phyloP scores from a whole-genome alignment of 2,888 invertebrate species.

The Dasysyrphus albostriatus region DNA sequence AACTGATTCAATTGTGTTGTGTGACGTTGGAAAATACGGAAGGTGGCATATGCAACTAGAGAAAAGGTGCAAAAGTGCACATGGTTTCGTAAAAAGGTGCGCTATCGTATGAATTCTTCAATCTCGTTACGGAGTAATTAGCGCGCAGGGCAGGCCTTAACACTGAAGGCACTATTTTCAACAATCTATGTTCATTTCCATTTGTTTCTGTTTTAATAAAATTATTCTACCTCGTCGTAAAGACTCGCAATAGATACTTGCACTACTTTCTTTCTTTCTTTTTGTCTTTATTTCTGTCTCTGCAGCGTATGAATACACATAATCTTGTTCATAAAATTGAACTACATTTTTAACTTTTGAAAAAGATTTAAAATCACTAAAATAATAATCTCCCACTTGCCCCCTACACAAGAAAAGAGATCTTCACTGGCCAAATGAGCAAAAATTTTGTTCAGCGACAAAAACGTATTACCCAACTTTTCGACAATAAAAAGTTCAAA shows the following conservation, averaged over 20 bases:
- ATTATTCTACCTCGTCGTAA: background rate
- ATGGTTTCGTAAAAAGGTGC: too few relatives aligned
- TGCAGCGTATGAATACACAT: background rate
- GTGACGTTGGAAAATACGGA: too few relatives aligned
- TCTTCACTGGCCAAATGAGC: constrained; percentile 39
- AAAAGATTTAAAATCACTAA: constrained; percentile 6
- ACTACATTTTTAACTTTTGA: background rate
- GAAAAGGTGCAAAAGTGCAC: too few relatives aligned
- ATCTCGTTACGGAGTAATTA: too few relatives aligned
- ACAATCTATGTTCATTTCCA: too few relatives aligned
- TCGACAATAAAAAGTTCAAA: constrained; percentile 63
- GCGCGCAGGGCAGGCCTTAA: too few relatives aligned
- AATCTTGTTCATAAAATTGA: background rate
- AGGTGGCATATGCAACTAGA: too few relatives aligned
- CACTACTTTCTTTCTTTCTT: background rate
- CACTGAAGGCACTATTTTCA: too few relatives aligned
- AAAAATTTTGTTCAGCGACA: constrained; percentile 15
- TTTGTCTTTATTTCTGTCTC: too few relatives aligned
- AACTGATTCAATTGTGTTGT: too few relatives aligned
- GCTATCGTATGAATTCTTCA: too few relatives aligned
- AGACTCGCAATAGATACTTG: background rate
- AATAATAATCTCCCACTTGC: constrained; percentile 11
- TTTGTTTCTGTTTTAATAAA: too few relatives aligned
- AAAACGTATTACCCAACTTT: constrained; percentile 35
- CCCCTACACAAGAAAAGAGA: background rate